A percentile compares a stretch with the other conserved stretches of the same genome.
phyloP scores from a whole-genome alignment of 2,888 invertebrate genomes.

The Ditylenchus weischeri region DNA sequence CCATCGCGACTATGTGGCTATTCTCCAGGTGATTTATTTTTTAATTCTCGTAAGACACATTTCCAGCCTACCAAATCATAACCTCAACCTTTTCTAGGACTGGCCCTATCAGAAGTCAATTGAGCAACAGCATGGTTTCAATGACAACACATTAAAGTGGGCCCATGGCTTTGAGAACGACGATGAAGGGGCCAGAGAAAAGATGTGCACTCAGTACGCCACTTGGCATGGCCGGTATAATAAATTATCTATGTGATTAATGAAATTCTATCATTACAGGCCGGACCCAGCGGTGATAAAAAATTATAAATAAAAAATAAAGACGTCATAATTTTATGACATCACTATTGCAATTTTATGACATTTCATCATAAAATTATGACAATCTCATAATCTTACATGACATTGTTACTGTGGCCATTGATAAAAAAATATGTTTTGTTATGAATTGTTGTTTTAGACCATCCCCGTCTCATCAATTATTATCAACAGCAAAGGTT shows the following conservation, averaged over 20 bases:
- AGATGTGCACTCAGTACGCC: slow-evolving; percentile 8
- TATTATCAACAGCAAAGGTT: slow-evolving; percentile 49
- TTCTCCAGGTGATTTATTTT: slow-evolving; percentile 16
- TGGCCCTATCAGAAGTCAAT: slow-evolving; percentile 30
- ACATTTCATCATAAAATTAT: too few relatives aligned
- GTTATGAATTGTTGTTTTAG: not conserved
- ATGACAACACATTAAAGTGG: slow-evolving; percentile 19
- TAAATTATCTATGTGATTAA: too few relatives aligned
- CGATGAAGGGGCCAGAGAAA: not conserved
- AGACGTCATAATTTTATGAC: too few relatives aligned
- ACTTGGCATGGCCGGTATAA: not conserved
- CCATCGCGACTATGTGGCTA: slow-evolving; percentile 21
- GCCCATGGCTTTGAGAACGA: slow-evolving; percentile 24
- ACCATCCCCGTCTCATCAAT: slow-evolving; percentile 43
- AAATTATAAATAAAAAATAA: too few relatives aligned
- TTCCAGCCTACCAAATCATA: not conserved
- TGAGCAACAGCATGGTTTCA: slow-evolving; percentile 11
- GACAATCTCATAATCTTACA: too few relatives aligned
- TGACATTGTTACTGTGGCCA: too few relatives aligned
- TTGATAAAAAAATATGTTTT: too few relatives aligned
- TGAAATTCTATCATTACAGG: too few relatives aligned
- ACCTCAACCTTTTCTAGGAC: slow-evolving; percentile 29
- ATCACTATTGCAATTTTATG: too few relatives aligned
- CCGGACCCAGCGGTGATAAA: slow-evolving; percentile 1
- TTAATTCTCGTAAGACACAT: not conserved